phyloP scores from a whole-genome alignment of 2,888 invertebrate species.

The Oligia latruncula region DNA sequence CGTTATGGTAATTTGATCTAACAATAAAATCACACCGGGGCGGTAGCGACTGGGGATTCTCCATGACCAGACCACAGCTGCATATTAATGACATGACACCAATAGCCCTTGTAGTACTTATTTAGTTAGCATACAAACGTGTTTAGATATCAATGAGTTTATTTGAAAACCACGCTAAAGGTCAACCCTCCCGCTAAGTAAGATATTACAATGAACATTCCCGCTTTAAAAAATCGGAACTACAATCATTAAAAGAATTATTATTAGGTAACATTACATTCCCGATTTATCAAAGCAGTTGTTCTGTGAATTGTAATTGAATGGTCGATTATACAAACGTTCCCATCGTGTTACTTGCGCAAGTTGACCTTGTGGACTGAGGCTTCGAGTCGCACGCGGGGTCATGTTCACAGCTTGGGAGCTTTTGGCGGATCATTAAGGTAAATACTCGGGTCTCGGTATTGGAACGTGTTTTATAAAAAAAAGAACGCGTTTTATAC shows the following conservation, averaged over 20 bases:
- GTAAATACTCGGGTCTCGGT: constrained; percentile 42
- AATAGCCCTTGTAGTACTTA: background rate
- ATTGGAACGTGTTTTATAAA: constrained; percentile 33
- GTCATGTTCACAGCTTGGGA: constrained; percentile 56
- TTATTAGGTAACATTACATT: constrained; percentile 42
- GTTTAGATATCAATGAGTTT: background rate
- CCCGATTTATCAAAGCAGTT: constrained; percentile 46
- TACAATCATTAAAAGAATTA: constrained; percentile 34
- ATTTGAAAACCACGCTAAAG: constrained; percentile 9
- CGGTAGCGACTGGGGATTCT: background rate
- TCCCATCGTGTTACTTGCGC: constrained; percentile 73
- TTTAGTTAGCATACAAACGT: background rate
- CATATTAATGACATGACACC: constrained; percentile 11
- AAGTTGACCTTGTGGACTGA: constrained; percentile 72
- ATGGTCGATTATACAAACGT: constrained; percentile 65
- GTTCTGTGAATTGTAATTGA: constrained; percentile 59
- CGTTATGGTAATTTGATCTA: background rate
- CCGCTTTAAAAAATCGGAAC: constrained; percentile 14
- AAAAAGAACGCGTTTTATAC: constrained; percentile 32
- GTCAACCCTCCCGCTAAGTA: background rate
- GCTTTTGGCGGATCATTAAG: constrained; percentile 55
- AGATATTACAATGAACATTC: constrained; percentile 11
- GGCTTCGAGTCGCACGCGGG: constrained; percentile 52
- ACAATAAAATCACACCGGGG: constrained; percentile 19
- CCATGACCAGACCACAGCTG: background rate